Evolutionary conservation across 2,113 vertebrate species (phyloP).

Genomic region (Megaleporinus macrocephalus): DNA sequence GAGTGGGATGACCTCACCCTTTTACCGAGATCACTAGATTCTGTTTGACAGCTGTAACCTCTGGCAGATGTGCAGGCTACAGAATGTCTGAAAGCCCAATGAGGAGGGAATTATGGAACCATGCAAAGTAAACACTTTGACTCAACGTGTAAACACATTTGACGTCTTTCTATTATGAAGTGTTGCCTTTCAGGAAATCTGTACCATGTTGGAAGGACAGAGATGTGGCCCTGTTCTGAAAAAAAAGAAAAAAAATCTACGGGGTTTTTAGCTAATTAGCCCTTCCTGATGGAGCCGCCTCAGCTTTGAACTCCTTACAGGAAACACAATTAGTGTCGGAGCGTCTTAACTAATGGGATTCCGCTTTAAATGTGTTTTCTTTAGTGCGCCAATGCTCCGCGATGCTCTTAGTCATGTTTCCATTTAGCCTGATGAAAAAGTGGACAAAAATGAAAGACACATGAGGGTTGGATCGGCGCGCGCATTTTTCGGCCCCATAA

Average conservation of each 20-base stretch:
- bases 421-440: slow-evolving; percentile 13
- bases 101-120: slow-evolving; percentile 2
- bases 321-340: background rate
- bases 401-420: slow-evolving; percentile 25
- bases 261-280: background rate
- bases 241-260: background rate
- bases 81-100: slow-evolving; percentile 2
- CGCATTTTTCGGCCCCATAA: background rate
- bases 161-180: slow-evolving; percentile 7
- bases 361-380: slow-evolving; percentile 4
- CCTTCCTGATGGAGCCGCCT: background rate
- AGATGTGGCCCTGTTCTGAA: background rate
- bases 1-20: slow-evolving; percentile 12
- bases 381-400: background rate
- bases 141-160: slow-evolving; percentile 26
- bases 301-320: background rate
- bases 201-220: background rate
- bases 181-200: background rate
- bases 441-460: slow-evolving; percentile 16
- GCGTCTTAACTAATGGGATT: slow-evolving; percentile 3
- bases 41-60: slow-evolving; percentile 28
- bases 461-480: slow-evolving; percentile 11
- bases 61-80: background rate
- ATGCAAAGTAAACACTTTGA: slow-evolving; percentile 20
- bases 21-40: slow-evolving; percentile 19